Conservation (phyloP, 2,113 vertebrate species). For the Saguinus midas region DNA sequence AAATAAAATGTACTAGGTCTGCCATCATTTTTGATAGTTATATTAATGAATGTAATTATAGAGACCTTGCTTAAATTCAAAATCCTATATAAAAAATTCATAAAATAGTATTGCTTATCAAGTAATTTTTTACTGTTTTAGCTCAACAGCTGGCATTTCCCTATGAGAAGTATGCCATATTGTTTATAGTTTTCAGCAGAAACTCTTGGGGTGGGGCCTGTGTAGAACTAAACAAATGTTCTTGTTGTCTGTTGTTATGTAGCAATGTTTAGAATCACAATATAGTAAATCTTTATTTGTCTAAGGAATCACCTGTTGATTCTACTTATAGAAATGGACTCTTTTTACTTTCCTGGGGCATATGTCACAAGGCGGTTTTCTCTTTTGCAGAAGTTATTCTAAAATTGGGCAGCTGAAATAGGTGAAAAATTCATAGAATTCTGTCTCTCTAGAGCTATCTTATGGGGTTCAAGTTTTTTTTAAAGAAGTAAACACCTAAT, state of each 20-base stretch:
- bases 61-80: slow-evolving; percentile 18
- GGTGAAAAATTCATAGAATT: neutral
- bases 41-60: neutral
- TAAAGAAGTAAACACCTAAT: neutral
- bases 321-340: neutral
- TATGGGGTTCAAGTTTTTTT: neutral
- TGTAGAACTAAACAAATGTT: slow-evolving; percentile 1
- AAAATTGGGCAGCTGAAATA: neutral
- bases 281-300: neutral
- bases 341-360: slow-evolving; percentile 30
- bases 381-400: slow-evolving; percentile 29
- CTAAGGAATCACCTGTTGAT: slow-evolving; percentile 28
- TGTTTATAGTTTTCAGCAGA: slow-evolving; percentile 15
- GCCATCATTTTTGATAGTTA: neutral
- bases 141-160: neutral
- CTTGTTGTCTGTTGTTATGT: neutral
- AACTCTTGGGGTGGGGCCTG: neutral
- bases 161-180: neutral
- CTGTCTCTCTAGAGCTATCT: neutral
- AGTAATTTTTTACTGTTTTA: neutral
- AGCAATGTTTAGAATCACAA: neutral
- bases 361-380: neutral
- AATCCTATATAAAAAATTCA: neutral
- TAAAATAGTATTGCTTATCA: neutral
- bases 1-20: neutral